Evolutionary conservation across 64 coral and sea anemone species (phyloP).

Genomic region (Orbicella faveolata): DNA sequence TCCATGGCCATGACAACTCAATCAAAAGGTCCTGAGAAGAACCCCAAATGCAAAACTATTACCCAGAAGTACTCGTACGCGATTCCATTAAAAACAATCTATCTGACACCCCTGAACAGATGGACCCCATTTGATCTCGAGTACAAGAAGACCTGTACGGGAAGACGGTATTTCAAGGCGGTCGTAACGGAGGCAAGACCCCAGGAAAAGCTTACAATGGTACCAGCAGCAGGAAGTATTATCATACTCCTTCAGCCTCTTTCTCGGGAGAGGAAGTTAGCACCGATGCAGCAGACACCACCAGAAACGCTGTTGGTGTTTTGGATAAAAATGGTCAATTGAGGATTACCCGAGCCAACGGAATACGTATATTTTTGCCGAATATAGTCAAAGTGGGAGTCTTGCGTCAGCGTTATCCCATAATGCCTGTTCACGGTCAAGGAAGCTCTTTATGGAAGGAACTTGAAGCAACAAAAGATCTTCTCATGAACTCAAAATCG

Average conservation of each 20-base stretch:
- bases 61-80: conserved; percentile 64
- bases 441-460: conserved; percentile 71
- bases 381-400: conserved; percentile 33
- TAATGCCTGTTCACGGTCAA: conserved; percentile 71
- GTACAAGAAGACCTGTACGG: conserved; percentile 41
- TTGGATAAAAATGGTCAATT: conserved; percentile 58
- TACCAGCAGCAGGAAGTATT: conserved; percentile 69
- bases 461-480: conserved; percentile 50
- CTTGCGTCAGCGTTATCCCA: conserved; percentile 68
- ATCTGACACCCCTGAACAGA: conserved; percentile 56
- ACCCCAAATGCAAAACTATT: conserved; percentile 4
- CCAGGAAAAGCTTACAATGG: conserved; percentile 71
- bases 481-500: conserved; percentile 52
- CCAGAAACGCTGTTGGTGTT: conserved; percentile 69
- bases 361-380: conserved; percentile 62
- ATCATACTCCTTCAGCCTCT: conserved; percentile 75
- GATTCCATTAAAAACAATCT: conserved; percentile 77
- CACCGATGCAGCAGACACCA: conserved; percentile 81
- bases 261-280: conserved; percentile 67
- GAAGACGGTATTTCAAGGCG: conserved; percentile 41
- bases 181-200: conserved; percentile 64
- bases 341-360: conserved; percentile 34
- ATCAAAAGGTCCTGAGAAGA: conserved; percentile 55
- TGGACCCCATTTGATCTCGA: conserved; percentile 75
- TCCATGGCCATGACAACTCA: conserved; percentile 79